Conservation (phyloP, 2,888 invertebrate genomes). For the Xanthorhoe spadicearia region DNA sequence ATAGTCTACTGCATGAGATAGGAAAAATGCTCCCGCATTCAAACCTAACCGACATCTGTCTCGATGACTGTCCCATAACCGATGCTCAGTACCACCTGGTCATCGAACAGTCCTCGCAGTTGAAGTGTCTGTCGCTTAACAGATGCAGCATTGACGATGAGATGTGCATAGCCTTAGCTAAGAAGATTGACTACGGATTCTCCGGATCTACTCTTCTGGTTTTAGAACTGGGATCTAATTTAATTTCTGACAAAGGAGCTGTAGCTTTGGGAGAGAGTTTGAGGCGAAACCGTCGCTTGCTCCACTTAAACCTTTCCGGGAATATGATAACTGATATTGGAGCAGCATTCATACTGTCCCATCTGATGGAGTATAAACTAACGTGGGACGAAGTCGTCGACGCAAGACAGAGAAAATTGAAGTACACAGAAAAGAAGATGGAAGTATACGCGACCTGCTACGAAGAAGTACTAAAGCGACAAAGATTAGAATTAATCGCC, state of each 20-base stretch:
- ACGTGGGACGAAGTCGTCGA: conserved; percentile 47
- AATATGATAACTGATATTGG: conserved; percentile 61
- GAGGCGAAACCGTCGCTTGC: conserved; percentile 57
- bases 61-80: conserved; percentile 57
- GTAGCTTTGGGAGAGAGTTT: conserved; percentile 52
- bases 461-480: conserved; percentile 36
- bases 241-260: conserved; percentile 59
- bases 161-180: conserved; percentile 51
- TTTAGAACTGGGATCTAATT: conserved; percentile 60
- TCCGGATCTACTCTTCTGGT: conserved; percentile 49
- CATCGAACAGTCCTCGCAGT: conserved; percentile 50
- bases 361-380: conserved; percentile 56
- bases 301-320: conserved; percentile 61
- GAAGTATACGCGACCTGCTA: conserved; percentile 45
- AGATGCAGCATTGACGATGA: conserved; percentile 58
- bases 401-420: conserved; percentile 40
- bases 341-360: conserved; percentile 49
- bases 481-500: conserved; percentile 1
- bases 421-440: conserved; percentile 45
- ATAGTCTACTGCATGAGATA: conserved; percentile 51
- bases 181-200: conserved; percentile 44
- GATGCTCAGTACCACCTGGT: conserved; percentile 57
- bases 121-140: conserved; percentile 60
- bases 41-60: conserved; percentile 60
- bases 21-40: conserved; percentile 57